phyloP scores from a whole-genome alignment of 2,888 invertebrate species.

The Pemphredon lugubris region DNA sequence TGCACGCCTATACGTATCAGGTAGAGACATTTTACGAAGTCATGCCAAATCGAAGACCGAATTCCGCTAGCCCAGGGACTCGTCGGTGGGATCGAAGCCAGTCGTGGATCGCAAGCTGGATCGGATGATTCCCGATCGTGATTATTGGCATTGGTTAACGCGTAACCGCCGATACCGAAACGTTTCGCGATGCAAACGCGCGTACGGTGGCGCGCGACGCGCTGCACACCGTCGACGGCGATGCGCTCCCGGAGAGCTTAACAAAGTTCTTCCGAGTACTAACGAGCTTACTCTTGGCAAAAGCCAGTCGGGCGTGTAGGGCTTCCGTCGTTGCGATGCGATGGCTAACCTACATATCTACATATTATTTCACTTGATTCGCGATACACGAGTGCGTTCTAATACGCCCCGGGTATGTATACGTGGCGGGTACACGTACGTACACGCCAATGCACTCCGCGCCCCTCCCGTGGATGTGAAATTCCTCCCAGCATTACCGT shows the following conservation, averaged over 20 bases:
- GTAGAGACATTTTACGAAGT: too few species aligned
- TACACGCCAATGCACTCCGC: slow-evolving; percentile 21
- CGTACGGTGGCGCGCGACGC: not conserved
- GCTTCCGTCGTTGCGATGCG: slow-evolving; percentile 69
- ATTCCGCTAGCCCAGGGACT: too few species aligned
- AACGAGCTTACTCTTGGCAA: slow-evolving; percentile 73
- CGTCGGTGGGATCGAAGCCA: slow-evolving; percentile 35
- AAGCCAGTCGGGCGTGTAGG: slow-evolving; percentile 64
- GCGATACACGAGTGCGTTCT: too few species aligned
- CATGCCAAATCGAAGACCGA: too few species aligned
- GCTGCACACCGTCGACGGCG: slow-evolving; percentile 37
- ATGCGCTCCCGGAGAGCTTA: slow-evolving; percentile 58
- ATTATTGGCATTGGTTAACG: slow-evolving; percentile 18
- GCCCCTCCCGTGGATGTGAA: not conserved
- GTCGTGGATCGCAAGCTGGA: slow-evolving; percentile 5
- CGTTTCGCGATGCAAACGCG: too few species aligned
- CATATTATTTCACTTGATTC: slow-evolving; percentile 54
- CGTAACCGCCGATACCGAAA: not conserved
- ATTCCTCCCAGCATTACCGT: not conserved
- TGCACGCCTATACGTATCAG: too few species aligned
- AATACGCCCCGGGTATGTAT: too few species aligned
- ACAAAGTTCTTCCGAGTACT: slow-evolving; percentile 69
- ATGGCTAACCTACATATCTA: slow-evolving; percentile 71
- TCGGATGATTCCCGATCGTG: slow-evolving; percentile 12
- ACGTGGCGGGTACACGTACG: not conserved